Evolutionary conservation across 2,113 vertebrate genomes (phyloP).

Genomic region (Thunnus maccoyii): DNA sequence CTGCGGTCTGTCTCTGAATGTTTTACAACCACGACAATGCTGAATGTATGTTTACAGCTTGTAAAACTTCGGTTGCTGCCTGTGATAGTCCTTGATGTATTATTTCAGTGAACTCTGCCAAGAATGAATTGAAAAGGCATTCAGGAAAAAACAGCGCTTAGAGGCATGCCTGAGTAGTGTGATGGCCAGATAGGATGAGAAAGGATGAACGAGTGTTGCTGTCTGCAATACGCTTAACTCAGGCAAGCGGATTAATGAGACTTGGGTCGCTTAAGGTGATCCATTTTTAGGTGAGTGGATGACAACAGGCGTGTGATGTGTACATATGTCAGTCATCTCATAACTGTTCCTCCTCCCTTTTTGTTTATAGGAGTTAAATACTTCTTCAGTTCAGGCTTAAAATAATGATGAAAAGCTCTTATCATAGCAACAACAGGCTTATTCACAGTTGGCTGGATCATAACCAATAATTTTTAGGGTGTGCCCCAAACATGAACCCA

Average conservation of each 20-base stretch:
- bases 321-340: background rate
- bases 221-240: slow-evolving; percentile 43
- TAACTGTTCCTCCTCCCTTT: background rate
- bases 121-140: slow-evolving; percentile 1
- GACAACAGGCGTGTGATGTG: background rate
- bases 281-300: slow-evolving; percentile 21
- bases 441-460: background rate
- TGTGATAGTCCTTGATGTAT: background rate
- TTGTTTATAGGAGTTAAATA: background rate
- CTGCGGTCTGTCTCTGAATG: slow-evolving; percentile 40
- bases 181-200: slow-evolving; percentile 23
- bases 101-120: slow-evolving; percentile 7
- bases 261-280: slow-evolving; percentile 19
- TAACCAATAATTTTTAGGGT: background rate
- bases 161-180: slow-evolving; percentile 1
- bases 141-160: background rate
- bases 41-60: slow-evolving; percentile 50
- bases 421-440: slow-evolving; percentile 16
- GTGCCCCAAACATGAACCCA: too few species aligned
- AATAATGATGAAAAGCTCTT: background rate
- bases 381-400: slow-evolving; percentile 11
- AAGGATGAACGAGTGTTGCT: slow-evolving; percentile 7
- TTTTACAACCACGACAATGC: slow-evolving; percentile 45
- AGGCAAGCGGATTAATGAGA: slow-evolving; percentile 27
- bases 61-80: slow-evolving; percentile 13